Conservation (phyloP, 2,113 vertebrate species). For the Pluvialis apricaria region DNA sequence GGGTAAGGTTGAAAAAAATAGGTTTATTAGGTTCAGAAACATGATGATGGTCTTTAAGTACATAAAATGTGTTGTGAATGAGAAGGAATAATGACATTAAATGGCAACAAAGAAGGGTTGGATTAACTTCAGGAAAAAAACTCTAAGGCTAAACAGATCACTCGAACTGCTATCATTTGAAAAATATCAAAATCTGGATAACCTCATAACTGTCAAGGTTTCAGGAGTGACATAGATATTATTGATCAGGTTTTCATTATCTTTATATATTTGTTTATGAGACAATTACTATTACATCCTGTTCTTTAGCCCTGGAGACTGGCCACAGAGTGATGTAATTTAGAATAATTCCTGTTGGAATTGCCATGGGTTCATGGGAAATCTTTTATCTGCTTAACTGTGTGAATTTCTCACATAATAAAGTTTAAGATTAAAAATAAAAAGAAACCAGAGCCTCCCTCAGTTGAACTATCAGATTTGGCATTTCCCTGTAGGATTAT, state of each 20-base stretch:
- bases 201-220: neutral
- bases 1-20: neutral
- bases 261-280: neutral
- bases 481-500: neutral
- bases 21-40: neutral
- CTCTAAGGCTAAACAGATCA: neutral
- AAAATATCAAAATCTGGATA: neutral
- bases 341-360: neutral
- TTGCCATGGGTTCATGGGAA: neutral
- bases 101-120: neutral
- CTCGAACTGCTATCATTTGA: neutral
- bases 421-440: neutral
- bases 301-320: neutral
- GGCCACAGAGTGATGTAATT: neutral
- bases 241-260: neutral
- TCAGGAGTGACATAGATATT: neutral
- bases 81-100: neutral
- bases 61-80: neutral
- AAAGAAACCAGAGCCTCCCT: accelerated
- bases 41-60: neutral
- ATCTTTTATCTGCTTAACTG: neutral
- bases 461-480: neutral
- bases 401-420: neutral
- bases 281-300: neutral
- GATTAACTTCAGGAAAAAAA: neutral